A percentile compares a stretch with the other conserved stretches of the same genome.
phyloP scores from a whole-genome alignment of 2,797 vertebrate genomes.

The Hemibagrus guttatus region DNA sequence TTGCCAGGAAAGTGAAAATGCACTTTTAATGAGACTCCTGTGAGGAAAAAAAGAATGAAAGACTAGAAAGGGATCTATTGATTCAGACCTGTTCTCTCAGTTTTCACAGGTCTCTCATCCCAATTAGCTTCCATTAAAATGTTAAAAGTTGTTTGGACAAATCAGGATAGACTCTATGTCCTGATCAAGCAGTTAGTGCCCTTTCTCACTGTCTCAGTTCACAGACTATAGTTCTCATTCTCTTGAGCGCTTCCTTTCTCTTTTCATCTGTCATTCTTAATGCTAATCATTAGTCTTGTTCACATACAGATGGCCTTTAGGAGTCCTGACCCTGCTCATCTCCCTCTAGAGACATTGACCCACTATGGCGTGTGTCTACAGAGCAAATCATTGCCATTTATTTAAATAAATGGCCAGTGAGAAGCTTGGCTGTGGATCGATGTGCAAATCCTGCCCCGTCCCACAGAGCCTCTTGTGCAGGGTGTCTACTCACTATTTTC shows the following conservation, averaged over 20 bases:
- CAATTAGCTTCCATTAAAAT: slow-evolving; percentile 31
- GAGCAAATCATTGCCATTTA: slow-evolving; percentile 63
- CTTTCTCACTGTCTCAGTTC: slow-evolving; percentile 1
- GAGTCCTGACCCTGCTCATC: slow-evolving; percentile 53
- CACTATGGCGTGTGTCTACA: slow-evolving; percentile 59
- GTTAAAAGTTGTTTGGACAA: slow-evolving; percentile 37
- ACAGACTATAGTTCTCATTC: not conserved
- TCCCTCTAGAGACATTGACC: slow-evolving; percentile 59
- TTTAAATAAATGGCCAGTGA: slow-evolving; percentile 66
- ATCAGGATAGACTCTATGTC: slow-evolving; percentile 1
- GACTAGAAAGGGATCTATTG: slow-evolving; percentile 2
- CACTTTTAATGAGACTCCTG: not conserved
- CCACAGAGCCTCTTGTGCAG: slow-evolving; percentile 55
- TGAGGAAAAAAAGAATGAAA: not conserved
- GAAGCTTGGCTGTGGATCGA: slow-evolving; percentile 63
- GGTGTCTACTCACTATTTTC: slow-evolving; percentile 54
- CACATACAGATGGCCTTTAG: slow-evolving; percentile 56
- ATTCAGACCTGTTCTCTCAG: slow-evolving; percentile 6
- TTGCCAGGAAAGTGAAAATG: not conserved
- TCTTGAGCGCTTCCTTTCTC: slow-evolving; percentile 28
- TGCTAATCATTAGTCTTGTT: slow-evolving; percentile 56
- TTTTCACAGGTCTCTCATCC: slow-evolving; percentile 24
- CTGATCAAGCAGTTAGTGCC: not conserved
- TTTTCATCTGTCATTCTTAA: slow-evolving; percentile 49
- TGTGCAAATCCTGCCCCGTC: slow-evolving; percentile 67